Conservation (phyloP, 2,888 invertebrate species). For the Hypena proboscidalis region DNA sequence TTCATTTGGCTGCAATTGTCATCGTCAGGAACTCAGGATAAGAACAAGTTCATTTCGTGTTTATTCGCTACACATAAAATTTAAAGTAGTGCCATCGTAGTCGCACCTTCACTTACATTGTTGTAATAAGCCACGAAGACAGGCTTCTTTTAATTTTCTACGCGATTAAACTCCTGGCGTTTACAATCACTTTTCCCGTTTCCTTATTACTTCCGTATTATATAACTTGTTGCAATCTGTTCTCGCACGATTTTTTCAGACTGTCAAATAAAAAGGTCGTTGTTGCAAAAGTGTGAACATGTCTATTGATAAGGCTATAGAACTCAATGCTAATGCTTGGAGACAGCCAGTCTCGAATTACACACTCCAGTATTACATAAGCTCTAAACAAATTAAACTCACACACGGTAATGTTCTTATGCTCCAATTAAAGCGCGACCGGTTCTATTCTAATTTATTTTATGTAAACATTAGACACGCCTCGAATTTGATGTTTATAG, state of each 20-base stretch:
- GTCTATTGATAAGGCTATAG: slow-evolving; percentile 38
- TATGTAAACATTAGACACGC: slow-evolving; percentile 58
- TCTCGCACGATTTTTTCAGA: slow-evolving; percentile 37
- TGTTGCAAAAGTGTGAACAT: slow-evolving; percentile 48
- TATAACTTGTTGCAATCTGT: slow-evolving; percentile 30
- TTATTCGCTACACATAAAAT: too few species aligned
- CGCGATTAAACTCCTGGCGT: slow-evolving; percentile 19
- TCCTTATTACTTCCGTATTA: slow-evolving; percentile 44
- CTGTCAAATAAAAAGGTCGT: slow-evolving; percentile 47
- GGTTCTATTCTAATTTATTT: slow-evolving; percentile 62
- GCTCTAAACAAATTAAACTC: slow-evolving; percentile 44
- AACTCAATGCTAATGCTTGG: slow-evolving; percentile 28
- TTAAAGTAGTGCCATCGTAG: not conserved
- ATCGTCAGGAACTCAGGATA: too few species aligned
- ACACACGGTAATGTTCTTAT: slow-evolving; percentile 68
- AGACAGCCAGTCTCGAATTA: slow-evolving; percentile 40
- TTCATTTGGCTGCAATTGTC: too few species aligned
- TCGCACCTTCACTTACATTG: not conserved
- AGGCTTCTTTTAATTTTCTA: slow-evolving; percentile 10
- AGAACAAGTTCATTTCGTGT: too few species aligned
- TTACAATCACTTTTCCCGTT: slow-evolving; percentile 32
- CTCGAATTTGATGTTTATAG: slow-evolving; percentile 40
- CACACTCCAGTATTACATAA: slow-evolving; percentile 37
- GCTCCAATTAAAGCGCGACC: slow-evolving; percentile 72
- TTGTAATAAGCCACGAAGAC: slow-evolving; percentile 4